Evolutionary conservation across 2,888 invertebrate genomes (phyloP).

Genomic region (Cantharis flavilabris): DNA sequence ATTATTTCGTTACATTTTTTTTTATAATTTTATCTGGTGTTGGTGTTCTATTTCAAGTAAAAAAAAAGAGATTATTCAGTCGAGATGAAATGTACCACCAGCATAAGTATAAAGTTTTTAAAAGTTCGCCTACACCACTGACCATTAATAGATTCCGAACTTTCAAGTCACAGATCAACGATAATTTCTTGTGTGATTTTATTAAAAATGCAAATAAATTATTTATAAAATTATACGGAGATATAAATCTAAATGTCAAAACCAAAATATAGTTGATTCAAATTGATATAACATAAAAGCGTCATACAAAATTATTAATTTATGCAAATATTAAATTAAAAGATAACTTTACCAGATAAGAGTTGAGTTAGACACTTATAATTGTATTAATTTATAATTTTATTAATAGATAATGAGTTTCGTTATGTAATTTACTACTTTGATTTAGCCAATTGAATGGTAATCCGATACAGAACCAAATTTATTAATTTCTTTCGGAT

Average conservation of each 20-base stretch:
- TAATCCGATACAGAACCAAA: not conserved
- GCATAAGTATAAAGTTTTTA: not conserved
- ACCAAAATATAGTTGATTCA: not conserved
- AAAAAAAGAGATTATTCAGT: not conserved
- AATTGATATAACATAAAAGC: not conserved
- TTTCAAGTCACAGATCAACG: not conserved
- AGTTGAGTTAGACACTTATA: not conserved
- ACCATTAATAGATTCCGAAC: constrained; percentile 1
- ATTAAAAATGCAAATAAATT: constrained; percentile 1
- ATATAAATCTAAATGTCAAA: constrained; percentile 1
- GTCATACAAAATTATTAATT: not conserved
- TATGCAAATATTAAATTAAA: constrained; percentile 4
- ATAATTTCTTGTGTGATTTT: not conserved
- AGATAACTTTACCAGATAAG: not conserved
- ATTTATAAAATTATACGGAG: constrained; percentile 1
- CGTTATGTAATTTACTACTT: not conserved
- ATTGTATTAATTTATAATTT: not conserved
- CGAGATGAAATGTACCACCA: not conserved
- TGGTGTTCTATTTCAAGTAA: not conserved
- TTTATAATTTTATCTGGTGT: not conserved
- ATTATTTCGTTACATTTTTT: not conserved
- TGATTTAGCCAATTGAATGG: not conserved
- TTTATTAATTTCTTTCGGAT: not conserved
- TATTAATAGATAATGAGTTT: not conserved
- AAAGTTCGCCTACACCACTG: not conserved